Conservation (phyloP, 2,797 vertebrate species). For the Brotula barbata region DNA sequence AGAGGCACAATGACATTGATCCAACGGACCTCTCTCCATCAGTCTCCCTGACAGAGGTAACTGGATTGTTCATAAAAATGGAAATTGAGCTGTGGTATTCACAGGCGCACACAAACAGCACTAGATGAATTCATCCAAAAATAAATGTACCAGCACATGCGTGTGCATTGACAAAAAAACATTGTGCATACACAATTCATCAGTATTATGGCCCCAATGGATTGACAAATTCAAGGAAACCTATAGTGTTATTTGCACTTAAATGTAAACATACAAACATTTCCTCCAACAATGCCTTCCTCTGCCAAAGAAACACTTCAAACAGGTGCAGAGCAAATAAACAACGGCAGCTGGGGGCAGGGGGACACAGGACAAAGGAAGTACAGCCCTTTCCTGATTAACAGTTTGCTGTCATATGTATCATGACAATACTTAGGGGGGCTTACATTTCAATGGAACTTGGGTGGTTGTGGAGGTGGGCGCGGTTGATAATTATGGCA, state of each 20-base stretch:
- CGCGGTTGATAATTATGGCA: conserved; percentile 58
- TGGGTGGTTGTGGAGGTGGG: conserved; percentile 50
- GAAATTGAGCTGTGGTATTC: conserved; percentile 77
- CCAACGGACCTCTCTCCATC: conserved; percentile 73
- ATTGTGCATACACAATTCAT: conserved; percentile 29
- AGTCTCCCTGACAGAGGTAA: conserved; percentile 78
- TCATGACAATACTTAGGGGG: conserved; percentile 64
- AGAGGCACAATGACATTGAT: conserved; percentile 78
- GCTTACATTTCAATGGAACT: conserved; percentile 65
- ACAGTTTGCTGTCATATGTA: conserved; percentile 63
- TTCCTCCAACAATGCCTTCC: conserved; percentile 36
- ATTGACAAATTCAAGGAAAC: conserved; percentile 34
- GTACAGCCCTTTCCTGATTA: conserved; percentile 68
- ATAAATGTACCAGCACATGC: conserved; percentile 33
- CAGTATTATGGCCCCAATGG: conserved; percentile 11
- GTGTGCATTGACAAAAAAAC: conserved; percentile 20
- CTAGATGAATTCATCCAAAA: conserved; percentile 46
- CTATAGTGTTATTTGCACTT: conserved; percentile 37
- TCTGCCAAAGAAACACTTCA: conserved; percentile 58
- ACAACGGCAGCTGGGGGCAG: conserved; percentile 54
- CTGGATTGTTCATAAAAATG: conserved; percentile 84
- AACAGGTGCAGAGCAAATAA: conserved; percentile 70
- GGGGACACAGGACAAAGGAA: conserved; percentile 46
- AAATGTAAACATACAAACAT: conserved; percentile 47
- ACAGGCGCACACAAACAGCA: conserved; percentile 41